Conservation (phyloP, 2,888 invertebrate species). For the Apamea sordens region DNA sequence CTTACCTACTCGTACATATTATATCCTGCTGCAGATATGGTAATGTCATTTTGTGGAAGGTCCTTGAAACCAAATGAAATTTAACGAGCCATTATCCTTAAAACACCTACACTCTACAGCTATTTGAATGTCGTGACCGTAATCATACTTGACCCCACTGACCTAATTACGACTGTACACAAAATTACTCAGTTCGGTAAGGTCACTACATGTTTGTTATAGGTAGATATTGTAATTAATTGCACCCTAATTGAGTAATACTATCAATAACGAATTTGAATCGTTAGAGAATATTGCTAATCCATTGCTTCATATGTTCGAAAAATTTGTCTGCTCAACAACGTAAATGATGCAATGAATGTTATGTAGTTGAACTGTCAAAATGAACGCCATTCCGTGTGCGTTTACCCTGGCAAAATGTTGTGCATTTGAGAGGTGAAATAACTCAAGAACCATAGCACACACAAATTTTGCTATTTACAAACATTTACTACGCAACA, state of each 20-base stretch:
- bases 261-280: too few species aligned
- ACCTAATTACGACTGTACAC: conserved; percentile 34
- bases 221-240: conserved; percentile 4
- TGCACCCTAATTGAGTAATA: too few species aligned
- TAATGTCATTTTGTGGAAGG: conserved; percentile 6
- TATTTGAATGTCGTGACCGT: conserved; percentile 42
- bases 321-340: not conserved
- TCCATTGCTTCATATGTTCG: too few species aligned
- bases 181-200: conserved; percentile 19
- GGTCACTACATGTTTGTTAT: not conserved
- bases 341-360: not conserved
- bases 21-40: not conserved
- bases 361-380: not conserved
- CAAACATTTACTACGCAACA: too few species aligned
- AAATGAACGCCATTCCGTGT: not conserved
- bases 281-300: too few species aligned
- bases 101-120: conserved; percentile 37
- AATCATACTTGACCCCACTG: conserved; percentile 41
- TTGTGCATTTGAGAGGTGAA: too few species aligned
- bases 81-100: conserved; percentile 26
- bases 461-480: too few species aligned
- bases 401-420: too few species aligned
- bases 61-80: conserved; percentile 42
- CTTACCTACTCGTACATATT: not conserved
- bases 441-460: too few species aligned